Evolutionary conservation across 2,113 vertebrate species (phyloP).

Genomic region (Leptocoma aspasia): DNA sequence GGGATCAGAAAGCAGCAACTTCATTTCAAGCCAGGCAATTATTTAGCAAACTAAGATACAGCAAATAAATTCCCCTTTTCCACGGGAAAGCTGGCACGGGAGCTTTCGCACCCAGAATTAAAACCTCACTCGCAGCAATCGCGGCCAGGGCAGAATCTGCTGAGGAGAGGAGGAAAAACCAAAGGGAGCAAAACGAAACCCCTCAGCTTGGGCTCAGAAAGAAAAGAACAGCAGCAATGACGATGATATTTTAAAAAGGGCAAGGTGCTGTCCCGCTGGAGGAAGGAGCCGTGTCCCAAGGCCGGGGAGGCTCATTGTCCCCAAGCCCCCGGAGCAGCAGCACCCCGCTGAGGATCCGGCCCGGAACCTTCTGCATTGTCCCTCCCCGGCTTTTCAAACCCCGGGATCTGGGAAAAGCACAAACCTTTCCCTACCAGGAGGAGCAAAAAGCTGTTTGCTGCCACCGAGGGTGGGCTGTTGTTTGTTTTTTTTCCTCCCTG

Average conservation of each 20-base stretch:
- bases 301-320: not conserved
- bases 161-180: not conserved
- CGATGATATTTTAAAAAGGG: no score
- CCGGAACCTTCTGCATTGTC: not conserved
- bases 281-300: not conserved
- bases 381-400: not conserved
- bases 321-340: not conserved
- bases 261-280: not conserved
- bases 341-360: not conserved
- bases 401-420: not conserved
- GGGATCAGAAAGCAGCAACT: constrained; percentile 68
- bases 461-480: not conserved
- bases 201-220: not conserved
- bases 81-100: constrained; percentile 34
- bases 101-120: constrained; percentile 47
- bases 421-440: not conserved
- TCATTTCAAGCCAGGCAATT: constrained; percentile 72
- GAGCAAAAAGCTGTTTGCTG: not conserved
- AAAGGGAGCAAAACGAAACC: not conserved
- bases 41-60: constrained; percentile 57
- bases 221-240: rapidly evolving
- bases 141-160: constrained; percentile 9
- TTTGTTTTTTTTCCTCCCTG: not conserved
- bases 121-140: constrained; percentile 49
- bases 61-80: constrained; percentile 62